Conservation (phyloP, 2,113 vertebrate species). For the Xenopus laevis region DNA sequence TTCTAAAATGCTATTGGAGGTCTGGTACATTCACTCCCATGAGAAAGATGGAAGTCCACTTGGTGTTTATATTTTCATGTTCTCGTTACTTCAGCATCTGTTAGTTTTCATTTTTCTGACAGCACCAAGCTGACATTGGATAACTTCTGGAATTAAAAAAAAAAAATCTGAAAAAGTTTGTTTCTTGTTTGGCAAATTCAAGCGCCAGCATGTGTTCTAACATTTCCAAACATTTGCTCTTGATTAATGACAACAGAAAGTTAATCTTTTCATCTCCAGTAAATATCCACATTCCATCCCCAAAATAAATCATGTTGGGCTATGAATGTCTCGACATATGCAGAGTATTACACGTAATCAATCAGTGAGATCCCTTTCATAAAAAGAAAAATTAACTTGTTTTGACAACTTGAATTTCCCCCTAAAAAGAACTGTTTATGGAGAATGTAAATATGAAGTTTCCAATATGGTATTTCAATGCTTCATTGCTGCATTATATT, state of each 20-base stretch:
- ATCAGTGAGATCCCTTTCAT: conserved; percentile 46
- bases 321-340: conserved; percentile 15
- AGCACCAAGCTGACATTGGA: too few relatives aligned
- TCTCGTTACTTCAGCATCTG: too few relatives aligned
- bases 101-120: too few relatives aligned
- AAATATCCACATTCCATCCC: conserved; percentile 45
- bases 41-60: too few relatives aligned
- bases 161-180: too few relatives aligned
- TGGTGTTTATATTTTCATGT: too few relatives aligned
- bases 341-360: conserved; percentile 44
- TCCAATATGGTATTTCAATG: conserved; percentile 60
- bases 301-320: conserved; percentile 16
- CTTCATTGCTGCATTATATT: conserved; percentile 52
- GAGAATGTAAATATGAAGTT: conserved; percentile 9
- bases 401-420: conserved; percentile 52
- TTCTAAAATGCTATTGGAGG: too few relatives aligned
- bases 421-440: conserved; percentile 48
- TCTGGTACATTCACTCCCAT: too few relatives aligned
- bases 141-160: too few relatives aligned
- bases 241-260: conserved; percentile 18
- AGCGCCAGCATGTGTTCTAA: too few relatives aligned
- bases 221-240: conserved; percentile 20
- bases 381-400: conserved; percentile 49
- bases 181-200: too few relatives aligned
- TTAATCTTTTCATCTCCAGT: conserved; percentile 44